Evolutionary conservation across 2,797 vertebrate genomes (phyloP).

Genomic region (Calcarius lapponicus): DNA sequence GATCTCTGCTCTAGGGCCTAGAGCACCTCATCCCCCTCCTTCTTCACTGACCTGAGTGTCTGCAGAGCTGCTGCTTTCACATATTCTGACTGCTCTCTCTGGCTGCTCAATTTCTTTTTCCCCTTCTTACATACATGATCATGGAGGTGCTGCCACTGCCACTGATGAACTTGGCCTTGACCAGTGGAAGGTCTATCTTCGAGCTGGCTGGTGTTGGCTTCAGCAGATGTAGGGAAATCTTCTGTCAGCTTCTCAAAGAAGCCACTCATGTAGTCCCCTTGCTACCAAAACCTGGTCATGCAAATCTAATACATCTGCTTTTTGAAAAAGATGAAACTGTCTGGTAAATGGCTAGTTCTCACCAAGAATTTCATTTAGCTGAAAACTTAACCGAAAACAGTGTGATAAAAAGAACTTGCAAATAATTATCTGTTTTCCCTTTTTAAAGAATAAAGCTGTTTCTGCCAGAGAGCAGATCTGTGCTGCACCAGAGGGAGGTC

Average conservation of each 20-base stretch:
- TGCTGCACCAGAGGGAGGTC: not conserved
- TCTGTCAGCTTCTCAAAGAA: not conserved
- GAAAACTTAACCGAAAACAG: not conserved
- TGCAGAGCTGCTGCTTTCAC: not conserved
- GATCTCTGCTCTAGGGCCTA: not conserved
- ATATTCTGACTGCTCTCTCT: not conserved
- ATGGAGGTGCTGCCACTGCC: fast-evolving
- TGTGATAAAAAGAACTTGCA: not conserved
- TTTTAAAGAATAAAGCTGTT: not conserved
- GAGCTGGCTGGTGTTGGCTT: not conserved
- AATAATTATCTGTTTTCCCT: not conserved
- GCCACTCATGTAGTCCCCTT: fast-evolving
- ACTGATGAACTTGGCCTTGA: not conserved
- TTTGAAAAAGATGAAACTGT: not conserved
- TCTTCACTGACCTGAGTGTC: not conserved
- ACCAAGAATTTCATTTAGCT: not conserved
- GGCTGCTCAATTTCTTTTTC: not conserved
- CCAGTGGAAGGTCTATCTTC: not conserved
- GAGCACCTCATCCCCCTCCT: not conserved
- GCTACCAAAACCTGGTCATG: not conserved
- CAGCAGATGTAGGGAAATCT: not conserved
- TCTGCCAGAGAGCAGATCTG: not conserved
- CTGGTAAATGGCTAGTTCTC: not conserved
- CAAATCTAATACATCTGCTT: not conserved
- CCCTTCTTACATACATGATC: not conserved